Percentiles rank a stretch among this genome's conserved stretches.
Evolutionary conservation across 2,113 vertebrate genomes (phyloP).

Genomic region (Sinosuthora webbiana): DNA sequence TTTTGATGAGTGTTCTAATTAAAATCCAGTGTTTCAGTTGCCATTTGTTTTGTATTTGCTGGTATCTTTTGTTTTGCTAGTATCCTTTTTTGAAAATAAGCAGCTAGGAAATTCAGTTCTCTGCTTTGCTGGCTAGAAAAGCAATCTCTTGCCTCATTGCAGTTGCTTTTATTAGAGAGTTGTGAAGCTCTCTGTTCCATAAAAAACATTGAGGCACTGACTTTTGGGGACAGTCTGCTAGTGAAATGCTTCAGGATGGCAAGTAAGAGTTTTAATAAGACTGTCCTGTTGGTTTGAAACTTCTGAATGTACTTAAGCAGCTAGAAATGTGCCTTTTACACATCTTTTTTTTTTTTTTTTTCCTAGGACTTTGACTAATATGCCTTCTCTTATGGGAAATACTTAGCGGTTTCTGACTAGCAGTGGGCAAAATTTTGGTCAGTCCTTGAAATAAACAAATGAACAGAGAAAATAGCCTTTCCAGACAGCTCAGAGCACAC

Average conservation of each 20-base stretch:
- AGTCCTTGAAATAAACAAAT: background rate
- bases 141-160: background rate
- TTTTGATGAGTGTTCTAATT: background rate
- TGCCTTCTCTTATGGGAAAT: background rate
- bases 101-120: background rate
- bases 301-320: background rate
- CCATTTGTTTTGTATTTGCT: background rate
- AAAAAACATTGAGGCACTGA: background rate
- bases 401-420: background rate
- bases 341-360: background rate
- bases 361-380: background rate
- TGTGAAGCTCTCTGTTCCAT: background rate
- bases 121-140: background rate
- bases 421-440: background rate
- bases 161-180: background rate
- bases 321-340: background rate
- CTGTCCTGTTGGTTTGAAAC: background rate
- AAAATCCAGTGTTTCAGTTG: background rate
- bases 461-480: background rate
- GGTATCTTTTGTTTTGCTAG: background rate
- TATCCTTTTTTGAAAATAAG: background rate
- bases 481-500: background rate
- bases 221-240: background rate
- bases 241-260: background rate
- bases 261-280: background rate